Evolutionary conservation across 2,888 invertebrate species (phyloP).

Genomic region (Thereva nobilitata): DNA sequence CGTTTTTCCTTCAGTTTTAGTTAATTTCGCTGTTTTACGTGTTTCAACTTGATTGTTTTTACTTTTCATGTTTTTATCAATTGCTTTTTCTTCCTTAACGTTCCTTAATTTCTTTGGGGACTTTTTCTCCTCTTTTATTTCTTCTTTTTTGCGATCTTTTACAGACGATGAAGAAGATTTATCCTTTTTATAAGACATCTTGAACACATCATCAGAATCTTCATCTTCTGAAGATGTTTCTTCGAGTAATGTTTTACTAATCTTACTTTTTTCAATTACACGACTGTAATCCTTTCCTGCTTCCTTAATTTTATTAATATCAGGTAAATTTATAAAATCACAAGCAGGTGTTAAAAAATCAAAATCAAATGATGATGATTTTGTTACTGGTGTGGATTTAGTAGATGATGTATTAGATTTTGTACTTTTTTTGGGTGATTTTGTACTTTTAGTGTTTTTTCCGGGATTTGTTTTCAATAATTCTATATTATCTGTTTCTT

Average conservation of each 20-base stretch:
- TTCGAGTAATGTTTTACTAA: constrained; percentile 11
- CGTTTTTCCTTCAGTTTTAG: not conserved
- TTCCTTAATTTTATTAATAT: constrained; percentile 15
- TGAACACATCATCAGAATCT: constrained; percentile 11
- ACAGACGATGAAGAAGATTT: not conserved
- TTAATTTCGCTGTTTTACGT: not conserved
- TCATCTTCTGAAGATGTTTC: constrained; percentile 24
- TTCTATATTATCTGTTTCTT: too few relatives aligned
- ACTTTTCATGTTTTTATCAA: not conserved
- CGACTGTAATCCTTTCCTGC: constrained; percentile 27
- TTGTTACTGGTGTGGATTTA: not conserved
- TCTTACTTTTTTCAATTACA: constrained; percentile 5
- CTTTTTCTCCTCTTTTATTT: not conserved
- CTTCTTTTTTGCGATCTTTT: not conserved
- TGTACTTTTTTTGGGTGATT: constrained; percentile 13
- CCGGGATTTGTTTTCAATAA: not conserved
- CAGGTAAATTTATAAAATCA: constrained; percentile 29
- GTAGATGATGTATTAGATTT: not conserved
- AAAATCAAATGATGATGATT: constrained; percentile 2
- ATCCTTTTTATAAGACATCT: not conserved
- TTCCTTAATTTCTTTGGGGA: not conserved
- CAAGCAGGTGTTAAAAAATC: constrained; percentile 26
- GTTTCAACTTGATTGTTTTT: not conserved
- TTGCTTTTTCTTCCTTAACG: not conserved
- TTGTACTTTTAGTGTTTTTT: not conserved